Conservation (phyloP, 2,113 vertebrate genomes). For the Malurus melanocephalus region DNA sequence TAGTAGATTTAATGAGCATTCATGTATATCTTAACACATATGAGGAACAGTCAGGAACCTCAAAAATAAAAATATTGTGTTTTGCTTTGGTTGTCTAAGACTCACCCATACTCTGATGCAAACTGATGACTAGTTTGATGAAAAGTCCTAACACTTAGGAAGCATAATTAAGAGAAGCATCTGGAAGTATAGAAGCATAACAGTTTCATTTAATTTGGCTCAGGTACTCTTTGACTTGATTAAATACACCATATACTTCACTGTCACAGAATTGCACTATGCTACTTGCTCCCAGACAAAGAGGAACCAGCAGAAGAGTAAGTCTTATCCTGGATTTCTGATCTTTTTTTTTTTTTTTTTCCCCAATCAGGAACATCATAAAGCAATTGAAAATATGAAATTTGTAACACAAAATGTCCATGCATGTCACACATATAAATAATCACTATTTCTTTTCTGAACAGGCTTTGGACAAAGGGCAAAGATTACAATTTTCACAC, state of each 20-base stretch:
- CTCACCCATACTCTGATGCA: not conserved
- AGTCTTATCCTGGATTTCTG: not conserved
- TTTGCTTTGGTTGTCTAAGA: not conserved
- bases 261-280: not conserved
- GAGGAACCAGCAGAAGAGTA: not conserved
- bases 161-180: conserved; percentile 7
- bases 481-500: not conserved
- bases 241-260: not conserved
- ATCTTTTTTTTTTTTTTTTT: not conserved
- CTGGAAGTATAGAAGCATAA: not conserved
- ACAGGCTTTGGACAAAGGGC: not conserved
- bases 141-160: not conserved
- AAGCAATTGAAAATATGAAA: not conserved
- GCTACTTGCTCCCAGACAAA: not conserved
- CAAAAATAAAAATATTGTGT: not conserved
- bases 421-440: not conserved
- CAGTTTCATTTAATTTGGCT: not conserved
- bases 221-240: not conserved
- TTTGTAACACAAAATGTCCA: not conserved
- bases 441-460: not conserved
- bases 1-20: conserved; percentile 66
- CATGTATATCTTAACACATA: conserved; percentile 42
- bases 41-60: conserved; percentile 26
- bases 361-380: not conserved
- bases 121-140: not conserved